A percentile compares a stretch with the other conserved stretches of the same genome.
Conservation (phyloP, 1,140 invertebrate genomes). For the Myzus persicae region DNA sequence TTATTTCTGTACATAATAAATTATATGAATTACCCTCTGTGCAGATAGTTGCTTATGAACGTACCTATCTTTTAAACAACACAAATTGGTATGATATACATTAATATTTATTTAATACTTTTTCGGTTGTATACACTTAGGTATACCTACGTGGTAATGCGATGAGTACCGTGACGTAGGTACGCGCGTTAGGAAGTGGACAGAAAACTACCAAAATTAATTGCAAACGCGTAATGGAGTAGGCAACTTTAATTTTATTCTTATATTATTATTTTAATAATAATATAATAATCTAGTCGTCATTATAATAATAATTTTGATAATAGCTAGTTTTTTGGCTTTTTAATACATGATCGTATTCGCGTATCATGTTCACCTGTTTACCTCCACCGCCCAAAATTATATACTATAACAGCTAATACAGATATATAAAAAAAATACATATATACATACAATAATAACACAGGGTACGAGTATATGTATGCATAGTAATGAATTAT, state of each 20-base stretch:
- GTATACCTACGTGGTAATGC: not conserved
- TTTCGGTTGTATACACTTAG: not conserved
- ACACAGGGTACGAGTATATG: not conserved
- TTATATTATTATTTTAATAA: not conserved
- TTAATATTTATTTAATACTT: not conserved
- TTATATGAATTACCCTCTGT: not conserved
- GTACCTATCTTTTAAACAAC: not conserved
- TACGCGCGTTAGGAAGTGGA: not conserved
- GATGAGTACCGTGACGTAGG: not conserved
- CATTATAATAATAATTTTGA: not conserved
- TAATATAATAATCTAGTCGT: not conserved
- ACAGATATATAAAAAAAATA: not conserved
- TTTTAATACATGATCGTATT: constrained; percentile 12
- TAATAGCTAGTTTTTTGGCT: not conserved
- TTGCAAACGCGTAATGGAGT: not conserved
- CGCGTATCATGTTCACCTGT: not conserved
- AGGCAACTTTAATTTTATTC: constrained; percentile 3
- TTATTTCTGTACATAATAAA: not conserved
- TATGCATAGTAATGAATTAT: constrained; percentile 1
- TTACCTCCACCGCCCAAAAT: not conserved
- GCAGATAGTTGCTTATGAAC: not conserved
- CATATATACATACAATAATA: not conserved
- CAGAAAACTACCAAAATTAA: constrained; percentile 1
- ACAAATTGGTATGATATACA: not conserved
- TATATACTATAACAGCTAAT: not conserved